Percentiles rank a stretch among this genome's conserved stretches.
phyloP scores from a whole-genome alignment of 2,888 invertebrate genomes.

The Habroteleia sp. region DNA sequence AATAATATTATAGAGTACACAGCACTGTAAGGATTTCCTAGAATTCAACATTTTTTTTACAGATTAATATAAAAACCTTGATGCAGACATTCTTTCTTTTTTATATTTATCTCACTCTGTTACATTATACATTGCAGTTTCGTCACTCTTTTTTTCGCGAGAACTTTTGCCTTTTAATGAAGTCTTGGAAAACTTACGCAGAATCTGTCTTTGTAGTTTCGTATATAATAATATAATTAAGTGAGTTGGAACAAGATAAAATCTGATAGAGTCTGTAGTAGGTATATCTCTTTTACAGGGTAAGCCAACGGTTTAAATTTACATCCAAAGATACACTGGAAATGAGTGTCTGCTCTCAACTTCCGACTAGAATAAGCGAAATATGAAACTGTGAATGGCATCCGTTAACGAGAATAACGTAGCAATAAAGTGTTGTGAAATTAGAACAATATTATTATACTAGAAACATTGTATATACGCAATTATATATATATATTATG shows the following conservation, averaged over 20 bases:
- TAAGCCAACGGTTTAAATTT: constrained; percentile 51
- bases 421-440: constrained; percentile 38
- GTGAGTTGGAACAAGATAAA: constrained; percentile 54
- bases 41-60: constrained; percentile 32
- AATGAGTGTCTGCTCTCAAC: constrained; percentile 26
- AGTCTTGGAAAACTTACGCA: constrained; percentile 39
- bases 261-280: constrained; percentile 48
- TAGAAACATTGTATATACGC: constrained; percentile 2
- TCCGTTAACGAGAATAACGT: constrained; percentile 34
- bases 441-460: constrained; percentile 33
- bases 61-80: constrained; percentile 36
- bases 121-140: constrained; percentile 1
- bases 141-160: neutral
- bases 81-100: constrained; percentile 15
- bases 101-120: too few relatives aligned
- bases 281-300: constrained; percentile 45
- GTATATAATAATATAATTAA: constrained; percentile 56
- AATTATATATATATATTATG: constrained; percentile 20
- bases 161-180: constrained; percentile 54
- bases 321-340: constrained; percentile 24
- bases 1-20: too few relatives aligned
- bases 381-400: constrained; percentile 46
- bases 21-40: too few relatives aligned
- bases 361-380: constrained; percentile 50
- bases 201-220: constrained; percentile 46